Base-by-base conservation (phyloP, 2,113 vertebrate species). In the Regulus satrapa region DNA sequence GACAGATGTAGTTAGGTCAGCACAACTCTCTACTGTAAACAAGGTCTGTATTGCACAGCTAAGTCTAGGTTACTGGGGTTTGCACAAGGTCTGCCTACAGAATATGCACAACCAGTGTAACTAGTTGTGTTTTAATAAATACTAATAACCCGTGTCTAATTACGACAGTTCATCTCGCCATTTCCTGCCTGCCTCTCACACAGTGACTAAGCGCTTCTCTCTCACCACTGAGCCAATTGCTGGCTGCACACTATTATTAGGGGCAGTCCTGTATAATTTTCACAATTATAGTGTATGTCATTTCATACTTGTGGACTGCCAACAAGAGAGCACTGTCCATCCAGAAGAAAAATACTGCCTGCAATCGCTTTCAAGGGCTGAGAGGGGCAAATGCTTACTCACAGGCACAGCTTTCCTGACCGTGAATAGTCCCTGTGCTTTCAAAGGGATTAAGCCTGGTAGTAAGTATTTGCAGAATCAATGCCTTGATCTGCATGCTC, bases 51-150 rank as follows among this genome's bases (percentile, higher is more conserved):
- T 79, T 85, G 88, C 54, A 52, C 13, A 25, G 75, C 75, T 79
- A 45, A 58, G 34, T 51, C 38, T 36, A 8, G 54, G 43, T 88
- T 67, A 36, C 75, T 79, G 15, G 10, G 54, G 45, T 94, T 94
- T 95, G 74, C 68, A 67, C 32, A 80, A 94, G 81, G 15, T 80
- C 76, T 96, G 78, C 75, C 85, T 88, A 59, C 71, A 90, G 75
- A 93, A 68, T 92, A 23, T 38, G 79, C 72, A 64, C 52, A 88
- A 96, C 94, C 92, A 96, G 95, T 93, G 93, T 74, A 77, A 95
- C 96, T 83, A 85, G 95, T 96, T 94, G 88, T 77, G 75, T 67
- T 94, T 96, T 94, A 95, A 97, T 96, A 94, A 91, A 94, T 63
- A 84, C 73, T 94, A 96, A 94, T 97, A 93, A 76, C 84, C 58